Conservation (phyloP, 2,888 invertebrate species). For the Erannis defoliaria region DNA sequence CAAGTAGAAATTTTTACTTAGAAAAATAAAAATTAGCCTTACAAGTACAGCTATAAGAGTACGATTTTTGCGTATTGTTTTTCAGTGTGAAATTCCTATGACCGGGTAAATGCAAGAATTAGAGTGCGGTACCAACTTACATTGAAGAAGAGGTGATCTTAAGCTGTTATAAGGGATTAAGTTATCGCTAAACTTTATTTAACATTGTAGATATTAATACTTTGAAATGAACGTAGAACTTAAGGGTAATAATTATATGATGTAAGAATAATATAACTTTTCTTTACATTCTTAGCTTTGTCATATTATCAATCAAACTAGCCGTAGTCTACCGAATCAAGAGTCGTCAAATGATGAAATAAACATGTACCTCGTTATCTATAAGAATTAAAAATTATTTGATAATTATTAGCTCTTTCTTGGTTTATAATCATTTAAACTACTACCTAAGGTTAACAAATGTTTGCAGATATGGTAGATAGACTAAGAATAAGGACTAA, state of each 20-base stretch:
- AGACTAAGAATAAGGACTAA: too few species aligned
- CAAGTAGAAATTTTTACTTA: too few species aligned
- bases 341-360: too few species aligned
- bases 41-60: too few species aligned
- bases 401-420: too few species aligned
- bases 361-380: too few species aligned
- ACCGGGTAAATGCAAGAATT: background rate
- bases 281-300: background rate
- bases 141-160: background rate
- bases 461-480: too few species aligned
- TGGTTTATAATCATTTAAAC: too few species aligned
- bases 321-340: background rate
- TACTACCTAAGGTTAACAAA: too few species aligned
- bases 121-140: background rate
- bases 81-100: slow-evolving; percentile 10
- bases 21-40: too few species aligned
- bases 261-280: slow-evolving; percentile 1
- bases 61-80: background rate
- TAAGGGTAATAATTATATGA: background rate
- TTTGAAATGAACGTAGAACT: background rate
- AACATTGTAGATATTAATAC: background rate
- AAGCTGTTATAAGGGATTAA: background rate
- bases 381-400: too few species aligned
- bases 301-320: background rate
- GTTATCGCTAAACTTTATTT: background rate